Base-by-base conservation (phyloP, 2,797 vertebrate genomes). In the Anas bernieri region DNA sequence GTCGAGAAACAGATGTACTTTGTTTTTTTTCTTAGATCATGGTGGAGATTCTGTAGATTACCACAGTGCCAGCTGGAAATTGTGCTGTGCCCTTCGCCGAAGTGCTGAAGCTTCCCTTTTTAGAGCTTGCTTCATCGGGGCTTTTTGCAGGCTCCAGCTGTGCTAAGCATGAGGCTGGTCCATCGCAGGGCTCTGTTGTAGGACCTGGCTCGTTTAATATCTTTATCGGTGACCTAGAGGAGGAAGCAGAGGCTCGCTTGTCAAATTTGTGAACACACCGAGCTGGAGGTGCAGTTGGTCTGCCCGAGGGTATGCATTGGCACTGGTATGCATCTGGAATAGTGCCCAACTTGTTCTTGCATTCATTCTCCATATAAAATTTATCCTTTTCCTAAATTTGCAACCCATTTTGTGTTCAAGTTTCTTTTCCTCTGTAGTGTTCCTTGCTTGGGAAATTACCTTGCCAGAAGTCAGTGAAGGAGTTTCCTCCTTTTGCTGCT, bases 1-100 rank as follows among this genome's bases (percentile, higher is more conserved):
- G 55, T 37, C 69, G 25, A 88, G 50, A 73, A 88, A 83, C 14
- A 66, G 91, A 81, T 43, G 52, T n/a, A 14, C 4, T 21, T 41
- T 55, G 12, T 50, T 37, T 61, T 88, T 88, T 67, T 9, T 61
- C 90, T 91, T 77, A 90, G 78, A 35, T 94, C 90, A 68, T 77
- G 61, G 80, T 92, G 48, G 64, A 84, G 61, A 41, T 92, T 58
- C 62, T 83, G 80, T 90, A 84, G 66, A 62, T 81, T 82, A 59
- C 80, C 64, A 33, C 45, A 59, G 55, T 86, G 83, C 85, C 83
- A 91, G 73, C 73, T 91, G 90, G 91, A 90, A 94, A 43, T 41
- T 63, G 11, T 63, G 76, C 69, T 0, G 0, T 82, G 74, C 63
- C n/a, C 21, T n/a, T 66, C 92, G 76, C 77, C 88, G 76, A 66